phyloP scores from a whole-genome alignment of 1,140 invertebrate species.

The Nasonia giraulti region DNA sequence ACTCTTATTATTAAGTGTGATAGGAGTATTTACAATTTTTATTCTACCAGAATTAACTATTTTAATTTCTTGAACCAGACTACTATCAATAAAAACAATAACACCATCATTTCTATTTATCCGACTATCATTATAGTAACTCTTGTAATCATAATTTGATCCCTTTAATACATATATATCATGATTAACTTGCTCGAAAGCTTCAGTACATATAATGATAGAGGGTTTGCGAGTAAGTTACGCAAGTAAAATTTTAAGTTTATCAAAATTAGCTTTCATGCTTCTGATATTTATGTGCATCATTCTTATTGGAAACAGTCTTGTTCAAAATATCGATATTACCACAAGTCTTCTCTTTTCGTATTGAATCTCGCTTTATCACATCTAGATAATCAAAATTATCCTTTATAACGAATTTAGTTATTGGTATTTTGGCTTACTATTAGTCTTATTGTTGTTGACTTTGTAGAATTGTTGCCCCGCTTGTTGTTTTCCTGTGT shows the following conservation, averaged over 20 bases:
- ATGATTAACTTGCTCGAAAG: not conserved
- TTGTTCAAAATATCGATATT: too few relatives aligned
- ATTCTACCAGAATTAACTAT: not conserved
- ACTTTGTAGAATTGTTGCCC: too few relatives aligned
- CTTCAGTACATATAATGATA: not conserved
- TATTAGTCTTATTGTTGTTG: too few relatives aligned
- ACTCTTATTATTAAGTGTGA: not conserved
- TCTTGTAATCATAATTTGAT: not conserved
- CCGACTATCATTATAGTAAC: constrained; percentile 9
- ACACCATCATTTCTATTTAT: not conserved
- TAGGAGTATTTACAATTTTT: not conserved
- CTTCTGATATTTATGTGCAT: not conserved
- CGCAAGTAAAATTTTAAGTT: not conserved
- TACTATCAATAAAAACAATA: not conserved
- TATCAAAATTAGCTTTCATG: constrained; percentile 2
- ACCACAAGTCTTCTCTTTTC: too few relatives aligned
- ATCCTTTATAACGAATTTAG: too few relatives aligned
- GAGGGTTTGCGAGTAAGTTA: not conserved
- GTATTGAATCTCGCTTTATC: too few relatives aligned
- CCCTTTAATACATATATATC: not conserved
- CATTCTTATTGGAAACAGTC: not conserved
- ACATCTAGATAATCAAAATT: too few relatives aligned
- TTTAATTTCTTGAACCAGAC: not conserved
- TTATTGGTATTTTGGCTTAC: too few relatives aligned
- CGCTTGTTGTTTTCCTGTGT: too few relatives aligned